Evolutionary conservation across 2,797 vertebrate genomes (phyloP).

Genomic region (Sparus aurata): DNA sequence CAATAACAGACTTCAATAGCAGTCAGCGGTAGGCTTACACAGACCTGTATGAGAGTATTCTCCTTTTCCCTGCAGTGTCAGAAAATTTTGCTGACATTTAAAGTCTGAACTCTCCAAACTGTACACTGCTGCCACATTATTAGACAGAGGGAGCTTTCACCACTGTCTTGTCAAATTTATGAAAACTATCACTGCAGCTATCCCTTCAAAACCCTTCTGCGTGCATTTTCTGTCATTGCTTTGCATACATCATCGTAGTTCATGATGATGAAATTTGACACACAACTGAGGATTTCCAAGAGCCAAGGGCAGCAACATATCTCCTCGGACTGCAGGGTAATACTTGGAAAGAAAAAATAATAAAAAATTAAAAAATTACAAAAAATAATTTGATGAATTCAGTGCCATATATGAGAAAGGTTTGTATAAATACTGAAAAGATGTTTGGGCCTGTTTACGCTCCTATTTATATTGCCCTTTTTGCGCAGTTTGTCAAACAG

Average conservation of each 20-base stretch:
- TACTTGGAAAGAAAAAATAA: no score
- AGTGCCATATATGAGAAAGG: not conserved
- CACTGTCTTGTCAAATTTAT: not conserved
- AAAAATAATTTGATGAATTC: not conserved
- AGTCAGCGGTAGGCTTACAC: constrained; percentile 4
- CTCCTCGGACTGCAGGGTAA: not conserved
- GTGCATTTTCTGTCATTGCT: not conserved
- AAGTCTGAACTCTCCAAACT: constrained; percentile 11
- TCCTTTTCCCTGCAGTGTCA: constrained; percentile 34
- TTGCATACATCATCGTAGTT: not conserved
- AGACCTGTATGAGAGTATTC: not conserved
- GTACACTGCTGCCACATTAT: not conserved
- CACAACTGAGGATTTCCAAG: not conserved
- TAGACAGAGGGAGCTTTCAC: not conserved
- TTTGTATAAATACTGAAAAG: not conserved
- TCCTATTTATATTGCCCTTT: not conserved
- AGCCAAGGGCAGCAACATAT: not conserved
- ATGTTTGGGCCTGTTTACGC: not conserved
- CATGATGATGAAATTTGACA: not conserved
- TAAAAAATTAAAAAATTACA: no score
- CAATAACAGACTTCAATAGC: constrained; percentile 29
- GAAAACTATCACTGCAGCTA: not conserved
- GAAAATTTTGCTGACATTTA: constrained; percentile 28
- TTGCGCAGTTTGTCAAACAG: not conserved
- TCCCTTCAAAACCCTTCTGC: not conserved